Evolutionary conservation across 1,140 invertebrate genomes (phyloP).

Genomic region (Neelides sp.): DNA sequence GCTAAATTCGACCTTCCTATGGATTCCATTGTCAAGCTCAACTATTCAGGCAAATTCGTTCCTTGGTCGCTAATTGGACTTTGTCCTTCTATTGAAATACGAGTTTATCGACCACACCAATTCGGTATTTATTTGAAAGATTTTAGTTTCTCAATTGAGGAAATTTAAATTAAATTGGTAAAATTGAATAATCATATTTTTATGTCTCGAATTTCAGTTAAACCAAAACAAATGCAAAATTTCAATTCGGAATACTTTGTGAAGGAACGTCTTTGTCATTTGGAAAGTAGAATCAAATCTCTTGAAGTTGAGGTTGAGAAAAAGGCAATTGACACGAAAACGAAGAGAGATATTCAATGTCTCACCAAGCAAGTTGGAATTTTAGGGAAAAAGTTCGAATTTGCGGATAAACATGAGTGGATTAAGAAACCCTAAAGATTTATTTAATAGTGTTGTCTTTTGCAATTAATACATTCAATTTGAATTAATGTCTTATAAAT

Average conservation of each 20-base stretch:
- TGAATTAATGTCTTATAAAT: neutral
- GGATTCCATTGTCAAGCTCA: constrained; percentile 25
- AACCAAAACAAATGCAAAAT: constrained; percentile 14
- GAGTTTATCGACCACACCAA: constrained; percentile 28
- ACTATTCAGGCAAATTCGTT: constrained; percentile 21
- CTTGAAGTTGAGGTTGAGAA: constrained; percentile 15
- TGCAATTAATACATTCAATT: too few relatives aligned
- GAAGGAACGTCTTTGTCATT: constrained; percentile 11
- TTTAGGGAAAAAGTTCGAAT: constrained; percentile 15
- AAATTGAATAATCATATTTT: neutral
- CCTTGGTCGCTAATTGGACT: constrained; percentile 20
- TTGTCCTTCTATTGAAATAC: constrained; percentile 18
- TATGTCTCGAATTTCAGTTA: constrained; percentile 13
- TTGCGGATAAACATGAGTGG: constrained; percentile 29
- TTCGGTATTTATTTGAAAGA: constrained; percentile 13
- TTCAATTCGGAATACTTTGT: constrained; percentile 13
- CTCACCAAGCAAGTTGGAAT: constrained; percentile 27
- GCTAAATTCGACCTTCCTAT: constrained; percentile 8
- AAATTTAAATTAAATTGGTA: neutral
- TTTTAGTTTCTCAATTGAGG: neutral
- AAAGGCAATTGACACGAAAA: constrained; percentile 17
- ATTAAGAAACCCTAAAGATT: constrained; percentile 13
- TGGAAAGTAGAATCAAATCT: constrained; percentile 22
- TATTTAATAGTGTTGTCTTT: too few relatives aligned
- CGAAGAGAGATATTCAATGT: constrained; percentile 21